Percentiles rank a stretch among this genome's conserved stretches.
These are phyloP conservation scores for Miopithecus talapoin DNA, from an alignment of 2,797 vertebrate species.

Conservation along the genomic window DNA sequence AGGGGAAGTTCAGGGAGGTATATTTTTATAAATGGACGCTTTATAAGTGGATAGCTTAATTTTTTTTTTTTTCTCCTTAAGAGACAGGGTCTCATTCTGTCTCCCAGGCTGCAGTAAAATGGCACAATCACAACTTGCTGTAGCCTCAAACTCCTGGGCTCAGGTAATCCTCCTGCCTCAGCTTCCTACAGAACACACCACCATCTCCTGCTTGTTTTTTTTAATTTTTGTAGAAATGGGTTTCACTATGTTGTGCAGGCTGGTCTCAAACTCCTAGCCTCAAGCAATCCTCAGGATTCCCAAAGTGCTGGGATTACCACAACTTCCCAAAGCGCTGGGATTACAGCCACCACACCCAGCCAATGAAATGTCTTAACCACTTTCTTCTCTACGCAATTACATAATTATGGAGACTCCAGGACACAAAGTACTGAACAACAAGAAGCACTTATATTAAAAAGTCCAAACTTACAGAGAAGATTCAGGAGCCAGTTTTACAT, in stretches of 20 bases:
- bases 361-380: neutral
- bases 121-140: neutral
- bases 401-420: rapidly evolving
- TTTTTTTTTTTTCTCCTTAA: neutral
- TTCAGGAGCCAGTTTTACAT: neutral
- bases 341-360: neutral
- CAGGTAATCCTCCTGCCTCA: neutral
- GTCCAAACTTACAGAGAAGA: neutral
- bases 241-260: neutral
- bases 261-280: neutral
- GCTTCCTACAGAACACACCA: neutral
- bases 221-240: neutral
- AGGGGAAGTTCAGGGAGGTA: neutral
- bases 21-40: neutral
- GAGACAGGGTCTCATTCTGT: neutral
- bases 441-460: neutral
- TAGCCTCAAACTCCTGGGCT: neutral
- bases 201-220: neutral
- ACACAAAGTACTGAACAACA: neutral
- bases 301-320: neutral
- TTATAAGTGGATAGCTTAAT: neutral
- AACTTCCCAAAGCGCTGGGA: neutral
- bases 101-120: neutral
- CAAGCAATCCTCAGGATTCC: neutral
- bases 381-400: neutral